Evolutionary conservation across 92 coral and sea anemone species (phyloP), one percentile per base, ranked within the genome.

Genomic region (Anthopleura xanthogrammica): DNA sequence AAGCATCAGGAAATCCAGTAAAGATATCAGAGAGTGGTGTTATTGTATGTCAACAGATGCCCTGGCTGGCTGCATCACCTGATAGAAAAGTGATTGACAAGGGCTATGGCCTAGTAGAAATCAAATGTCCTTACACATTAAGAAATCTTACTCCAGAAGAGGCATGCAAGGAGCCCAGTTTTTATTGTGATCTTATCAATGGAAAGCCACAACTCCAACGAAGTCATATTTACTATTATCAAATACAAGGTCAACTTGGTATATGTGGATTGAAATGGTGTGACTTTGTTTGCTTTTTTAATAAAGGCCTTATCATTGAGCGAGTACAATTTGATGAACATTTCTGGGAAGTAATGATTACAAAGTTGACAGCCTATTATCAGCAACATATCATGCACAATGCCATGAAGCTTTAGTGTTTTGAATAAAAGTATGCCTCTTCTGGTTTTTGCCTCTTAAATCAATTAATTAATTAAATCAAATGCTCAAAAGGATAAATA

Each of bases 41-140:
- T 48, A 88, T 88, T 62, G 82, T 84, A 79, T 85, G 80, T 72
- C 41, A 85, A 52, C 41, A 72, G 41, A 90, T 87, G 91, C 91
- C 86, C 54, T 87, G 91, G 89, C 84, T 88, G 57, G 84, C 86
- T 87, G 86, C 89, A 76, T 77, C 93, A 48, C 93, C 93, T 75
- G 93, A 87, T 79, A 72, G 89, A 52, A 90, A 80, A 78, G 89
- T 90, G 50, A 84, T 81, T 79, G 93, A 87, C 50, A 86, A 81
- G 22, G 82, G 43, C 57, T 85, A 75, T 83, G 88, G 90, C n/a
- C 29, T 90, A 71, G 85, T 86, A 54, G 92, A 90, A 64, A 87
- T 87, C 48, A 87, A 87, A 70, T 90, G 91, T 58, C 91, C 90
- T 74, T 87, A 80, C 56, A 70, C 88, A n/a, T 75, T 87, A n/a